phyloP scores from a whole-genome alignment of 2,113 vertebrate species.

The Coracopsis vasa region DNA sequence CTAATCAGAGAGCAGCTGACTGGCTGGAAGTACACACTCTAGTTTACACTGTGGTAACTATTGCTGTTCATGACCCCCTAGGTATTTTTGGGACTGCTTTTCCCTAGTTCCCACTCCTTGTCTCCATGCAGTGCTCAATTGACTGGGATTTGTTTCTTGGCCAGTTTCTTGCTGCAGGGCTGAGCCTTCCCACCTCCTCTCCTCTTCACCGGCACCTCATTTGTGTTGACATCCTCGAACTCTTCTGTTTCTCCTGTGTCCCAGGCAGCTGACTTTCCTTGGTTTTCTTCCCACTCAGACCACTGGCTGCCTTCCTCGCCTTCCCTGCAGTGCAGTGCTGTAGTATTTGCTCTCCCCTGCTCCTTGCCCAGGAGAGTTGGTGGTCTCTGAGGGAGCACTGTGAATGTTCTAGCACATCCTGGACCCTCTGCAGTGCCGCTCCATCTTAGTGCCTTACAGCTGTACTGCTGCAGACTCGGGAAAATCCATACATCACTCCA shows the following conservation, averaged over 20 bases:
- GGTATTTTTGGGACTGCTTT: neutral
- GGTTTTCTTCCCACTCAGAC: neutral
- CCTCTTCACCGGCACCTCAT: neutral
- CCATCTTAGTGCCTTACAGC: neutral
- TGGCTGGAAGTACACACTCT: neutral
- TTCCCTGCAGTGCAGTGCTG: neutral
- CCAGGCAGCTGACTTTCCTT: neutral
- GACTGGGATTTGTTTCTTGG: neutral
- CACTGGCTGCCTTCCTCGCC: neutral
- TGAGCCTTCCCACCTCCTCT: neutral
- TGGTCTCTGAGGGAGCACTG: neutral
- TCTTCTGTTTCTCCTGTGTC: neutral
- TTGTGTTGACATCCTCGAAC: neutral
- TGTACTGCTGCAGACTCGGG: neutral
- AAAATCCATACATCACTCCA: neutral
- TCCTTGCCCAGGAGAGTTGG: neutral
- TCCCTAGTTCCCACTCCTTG: neutral
- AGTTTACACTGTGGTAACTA: neutral
- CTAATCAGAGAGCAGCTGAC: neutral
- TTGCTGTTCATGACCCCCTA: neutral
- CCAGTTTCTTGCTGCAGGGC: neutral
- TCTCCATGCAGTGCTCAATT: fast-evolving
- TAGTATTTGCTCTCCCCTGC: neutral
- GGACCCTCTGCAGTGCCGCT: too few species aligned
- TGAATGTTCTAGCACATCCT: neutral